A percentile compares a stretch with the other conserved stretches of the same genome.
Conservation (phyloP, 2,888 invertebrate species). For the Drosophila fungiperda region DNA sequence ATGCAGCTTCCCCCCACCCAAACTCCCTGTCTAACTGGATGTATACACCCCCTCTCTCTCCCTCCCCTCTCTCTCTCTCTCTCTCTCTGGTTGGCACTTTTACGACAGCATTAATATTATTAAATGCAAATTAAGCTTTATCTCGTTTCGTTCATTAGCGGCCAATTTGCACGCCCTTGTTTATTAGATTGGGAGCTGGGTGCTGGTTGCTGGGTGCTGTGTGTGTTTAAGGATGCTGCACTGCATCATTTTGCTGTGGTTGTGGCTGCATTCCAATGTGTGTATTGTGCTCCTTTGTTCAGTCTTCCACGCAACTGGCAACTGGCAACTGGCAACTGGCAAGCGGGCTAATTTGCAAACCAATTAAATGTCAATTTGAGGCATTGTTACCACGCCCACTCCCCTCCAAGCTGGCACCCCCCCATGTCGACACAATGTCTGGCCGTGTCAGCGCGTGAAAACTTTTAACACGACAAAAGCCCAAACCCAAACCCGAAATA, state of each 20-base stretch:
- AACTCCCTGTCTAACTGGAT: conserved; percentile 16
- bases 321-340: conserved; percentile 51
- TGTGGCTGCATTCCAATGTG: conserved; percentile 30
- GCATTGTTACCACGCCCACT: conserved; percentile 64
- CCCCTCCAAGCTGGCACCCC: not conserved
- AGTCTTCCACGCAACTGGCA: not conserved
- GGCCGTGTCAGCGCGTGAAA: conserved; percentile 59
- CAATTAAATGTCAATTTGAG: conserved; percentile 83
- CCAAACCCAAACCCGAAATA: not conserved
- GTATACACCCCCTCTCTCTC: not conserved
- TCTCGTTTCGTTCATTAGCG: conserved; percentile 77
- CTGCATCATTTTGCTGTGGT: conserved; percentile 28
- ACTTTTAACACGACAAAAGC: conserved; percentile 30
- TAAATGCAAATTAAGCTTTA: conserved; percentile 82
- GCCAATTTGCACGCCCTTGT: conserved; percentile 66
- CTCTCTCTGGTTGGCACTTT: conserved; percentile 21
- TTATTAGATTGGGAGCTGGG: conserved; percentile 47
- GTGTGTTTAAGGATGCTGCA: conserved; percentile 16
- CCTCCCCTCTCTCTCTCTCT: not conserved
- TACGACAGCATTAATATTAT: conserved; percentile 75
- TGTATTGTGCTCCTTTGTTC: conserved; percentile 1
- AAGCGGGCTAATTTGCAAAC: conserved; percentile 79
- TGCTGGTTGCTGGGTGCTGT: not conserved
- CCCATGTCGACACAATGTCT: conserved; percentile 60
- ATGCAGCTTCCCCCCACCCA: conserved; percentile 47